phyloP scores from a whole-genome alignment of 2,888 invertebrate genomes.

The Pseudolycoriella hygida region DNA sequence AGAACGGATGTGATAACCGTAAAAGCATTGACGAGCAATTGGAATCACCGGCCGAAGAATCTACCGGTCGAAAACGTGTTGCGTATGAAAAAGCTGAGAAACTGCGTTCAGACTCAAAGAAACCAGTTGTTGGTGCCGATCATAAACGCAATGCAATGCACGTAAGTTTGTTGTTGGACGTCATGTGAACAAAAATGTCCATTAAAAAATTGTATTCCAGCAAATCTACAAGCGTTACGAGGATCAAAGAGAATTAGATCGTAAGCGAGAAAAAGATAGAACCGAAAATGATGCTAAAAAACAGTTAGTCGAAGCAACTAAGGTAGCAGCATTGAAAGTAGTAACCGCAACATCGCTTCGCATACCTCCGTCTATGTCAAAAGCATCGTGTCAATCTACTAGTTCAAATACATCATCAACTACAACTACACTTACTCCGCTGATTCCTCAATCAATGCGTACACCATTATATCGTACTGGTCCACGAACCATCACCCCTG shows the following conservation, averaged over 20 bases:
- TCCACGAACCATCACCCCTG: conserved; percentile 50
- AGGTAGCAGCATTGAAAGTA: conserved; percentile 6
- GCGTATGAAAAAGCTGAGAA: conserved; percentile 46
- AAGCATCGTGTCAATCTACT: background rate
- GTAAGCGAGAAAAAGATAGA: conserved; percentile 14
- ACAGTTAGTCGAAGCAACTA: background rate
- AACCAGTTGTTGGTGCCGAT: conserved; percentile 32
- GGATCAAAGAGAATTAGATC: too few relatives aligned
- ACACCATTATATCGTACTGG: conserved; percentile 4
- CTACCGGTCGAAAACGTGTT: conserved; percentile 43
- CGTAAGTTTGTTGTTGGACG: conserved; percentile 23
- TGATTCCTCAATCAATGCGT: conserved; percentile 8
- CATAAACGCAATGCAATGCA: conserved; percentile 38
- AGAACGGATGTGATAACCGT: conserved; percentile 21
- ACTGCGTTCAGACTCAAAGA: conserved; percentile 18
- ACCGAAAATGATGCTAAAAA: conserved; percentile 3
- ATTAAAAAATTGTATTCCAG: too few relatives aligned
- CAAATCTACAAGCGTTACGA: too few relatives aligned
- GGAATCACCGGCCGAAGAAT: conserved; percentile 15
- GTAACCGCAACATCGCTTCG: conserved; percentile 12
- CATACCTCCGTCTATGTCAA: conserved; percentile 8
- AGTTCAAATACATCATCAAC: background rate
- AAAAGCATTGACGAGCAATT: conserved; percentile 18
- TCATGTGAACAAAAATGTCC: too few relatives aligned
- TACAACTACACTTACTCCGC: conserved; percentile 18